Percentiles rank a stretch among this genome's conserved stretches.
Evolutionary conservation across 1,140 invertebrate species (phyloP).

Genomic region (Caerostris darwini): DNA sequence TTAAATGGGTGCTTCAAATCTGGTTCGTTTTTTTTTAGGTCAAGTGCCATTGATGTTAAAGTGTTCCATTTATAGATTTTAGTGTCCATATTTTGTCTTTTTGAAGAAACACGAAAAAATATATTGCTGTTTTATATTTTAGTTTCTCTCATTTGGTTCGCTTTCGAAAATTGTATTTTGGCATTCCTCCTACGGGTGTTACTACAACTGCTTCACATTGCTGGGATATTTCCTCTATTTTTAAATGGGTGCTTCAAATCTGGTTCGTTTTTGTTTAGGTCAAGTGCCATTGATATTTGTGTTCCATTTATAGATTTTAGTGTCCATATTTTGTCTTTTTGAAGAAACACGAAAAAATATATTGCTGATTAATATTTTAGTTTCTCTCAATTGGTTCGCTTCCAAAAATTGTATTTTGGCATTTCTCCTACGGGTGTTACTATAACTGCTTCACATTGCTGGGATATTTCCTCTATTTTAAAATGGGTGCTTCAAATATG

Average conservation of each 20-base stretch:
- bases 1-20: not conserved
- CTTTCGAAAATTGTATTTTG: too few species aligned
- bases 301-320: not conserved
- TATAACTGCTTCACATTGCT: not conserved
- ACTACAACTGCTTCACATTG: not conserved
- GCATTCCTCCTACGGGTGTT: not conserved
- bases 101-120: too few species aligned
- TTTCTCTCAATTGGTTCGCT: too few species aligned
- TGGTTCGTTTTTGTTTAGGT: not conserved
- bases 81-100: too few species aligned
- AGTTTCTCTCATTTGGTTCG: too few species aligned
- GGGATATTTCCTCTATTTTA: not conserved
- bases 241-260: not conserved
- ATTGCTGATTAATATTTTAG: too few species aligned
- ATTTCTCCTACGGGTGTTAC: not conserved
- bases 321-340: too few species aligned
- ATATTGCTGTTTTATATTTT: too few species aligned
- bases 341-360: too few species aligned
- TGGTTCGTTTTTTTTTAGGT: not conserved
- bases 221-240: not conserved
- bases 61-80: not conserved
- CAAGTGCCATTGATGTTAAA: not conserved
- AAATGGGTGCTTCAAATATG: not conserved
- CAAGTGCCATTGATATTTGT: not conserved
- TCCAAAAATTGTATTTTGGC: not conserved